Percentiles rank a stretch among this genome's conserved stretches.
phyloP scores from a whole-genome alignment of 2,113 vertebrate species.

The Colius striatus region DNA sequence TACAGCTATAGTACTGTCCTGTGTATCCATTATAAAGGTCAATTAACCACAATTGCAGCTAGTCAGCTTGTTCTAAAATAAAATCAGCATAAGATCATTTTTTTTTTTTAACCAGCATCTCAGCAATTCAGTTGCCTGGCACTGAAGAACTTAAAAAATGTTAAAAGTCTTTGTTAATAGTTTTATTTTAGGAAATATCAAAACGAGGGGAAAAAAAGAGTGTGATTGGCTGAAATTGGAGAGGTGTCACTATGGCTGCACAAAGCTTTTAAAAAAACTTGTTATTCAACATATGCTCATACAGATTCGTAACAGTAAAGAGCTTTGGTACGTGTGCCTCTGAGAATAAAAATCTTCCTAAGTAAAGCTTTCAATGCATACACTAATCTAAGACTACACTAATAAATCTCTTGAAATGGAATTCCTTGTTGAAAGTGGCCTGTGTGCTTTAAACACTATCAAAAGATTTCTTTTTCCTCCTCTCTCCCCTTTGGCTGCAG shows the following conservation, averaged over 20 bases:
- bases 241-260: conserved; percentile 5
- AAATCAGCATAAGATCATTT: conserved; percentile 48
- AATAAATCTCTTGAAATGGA: conserved; percentile 60
- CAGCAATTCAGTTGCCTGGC: not conserved
- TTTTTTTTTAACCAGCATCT: not conserved
- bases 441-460: conserved; percentile 55
- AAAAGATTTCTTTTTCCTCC: not conserved
- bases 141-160: not conserved
- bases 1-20: conserved; percentile 58
- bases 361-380: conserved; percentile 13
- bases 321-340: not conserved
- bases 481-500: conserved; percentile 62
- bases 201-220: not conserved
- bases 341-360: conserved; percentile 56
- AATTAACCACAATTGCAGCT: conserved; percentile 52
- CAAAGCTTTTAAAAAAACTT: conserved; percentile 19
- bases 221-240: not conserved
- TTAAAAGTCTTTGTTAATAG: conserved; percentile 11
- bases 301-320: conserved; percentile 28
- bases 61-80: conserved; percentile 69
- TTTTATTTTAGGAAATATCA: not conserved
- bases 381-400: conserved; percentile 40
- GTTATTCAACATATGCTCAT: conserved; percentile 46
- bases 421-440: conserved; percentile 54
- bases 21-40: conserved; percentile 68